Percentiles rank a stretch among this genome's conserved stretches.
phyloP scores from a whole-genome alignment of 2,113 vertebrate species.

The Elaphurus davidianus region DNA sequence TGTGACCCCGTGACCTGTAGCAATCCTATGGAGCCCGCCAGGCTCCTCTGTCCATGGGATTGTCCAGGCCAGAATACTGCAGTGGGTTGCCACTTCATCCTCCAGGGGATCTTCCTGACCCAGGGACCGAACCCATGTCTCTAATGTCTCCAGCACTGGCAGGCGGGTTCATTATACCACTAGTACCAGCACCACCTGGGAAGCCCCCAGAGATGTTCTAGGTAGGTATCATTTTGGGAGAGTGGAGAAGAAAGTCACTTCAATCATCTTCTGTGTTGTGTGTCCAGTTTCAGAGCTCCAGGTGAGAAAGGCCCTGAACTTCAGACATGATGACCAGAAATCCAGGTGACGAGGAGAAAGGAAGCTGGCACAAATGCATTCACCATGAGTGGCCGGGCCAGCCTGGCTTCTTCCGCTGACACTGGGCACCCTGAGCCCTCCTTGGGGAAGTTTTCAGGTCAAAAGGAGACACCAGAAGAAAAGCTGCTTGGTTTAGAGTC shows the following conservation, averaged over 20 bases:
- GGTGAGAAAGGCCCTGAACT: neutral
- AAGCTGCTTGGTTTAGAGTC: neutral
- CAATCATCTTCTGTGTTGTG: neutral
- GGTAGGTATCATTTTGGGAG: neutral
- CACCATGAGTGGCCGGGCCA: rapidly evolving
- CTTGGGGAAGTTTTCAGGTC: too few relatives aligned
- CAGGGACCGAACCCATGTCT: neutral
- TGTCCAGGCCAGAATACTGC: neutral
- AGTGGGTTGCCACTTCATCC: neutral
- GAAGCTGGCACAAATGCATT: rapidly evolving
- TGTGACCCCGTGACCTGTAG: neutral
- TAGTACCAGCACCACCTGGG: neutral
- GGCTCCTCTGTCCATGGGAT: neutral
- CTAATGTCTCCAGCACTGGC: neutral
- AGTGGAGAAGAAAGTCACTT: neutral
- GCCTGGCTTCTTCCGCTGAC: neutral
- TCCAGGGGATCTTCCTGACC: neutral
- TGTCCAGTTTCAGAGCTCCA: neutral
- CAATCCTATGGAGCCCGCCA: neutral
- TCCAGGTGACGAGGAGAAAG: neutral
- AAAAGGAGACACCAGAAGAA: rapidly evolving
- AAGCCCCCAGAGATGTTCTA: neutral
- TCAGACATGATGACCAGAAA: neutral
- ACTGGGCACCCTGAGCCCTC: rapidly evolving
- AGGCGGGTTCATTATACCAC: rapidly evolving